Base-by-base conservation (phyloP, 2,113 vertebrate genomes). In the Anguilla japonica region DNA sequence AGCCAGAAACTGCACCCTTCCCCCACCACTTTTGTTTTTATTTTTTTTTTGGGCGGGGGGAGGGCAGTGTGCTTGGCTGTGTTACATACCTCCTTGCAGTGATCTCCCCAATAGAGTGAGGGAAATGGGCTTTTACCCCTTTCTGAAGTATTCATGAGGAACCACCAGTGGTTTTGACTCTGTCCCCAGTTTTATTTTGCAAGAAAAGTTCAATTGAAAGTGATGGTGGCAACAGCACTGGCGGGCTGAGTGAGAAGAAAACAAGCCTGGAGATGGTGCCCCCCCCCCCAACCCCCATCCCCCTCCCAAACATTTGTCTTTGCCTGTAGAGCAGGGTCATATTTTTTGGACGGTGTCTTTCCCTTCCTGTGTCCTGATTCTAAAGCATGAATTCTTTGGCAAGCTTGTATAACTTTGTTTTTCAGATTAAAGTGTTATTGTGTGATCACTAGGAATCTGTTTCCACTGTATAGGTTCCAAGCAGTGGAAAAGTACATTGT, bases 151-250 rank as follows among this genome's bases (percentile, higher is more conserved):
- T 95, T 95, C 91, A 93, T 93, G 90, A 91, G 90, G 94, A 96
- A 92, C 94, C 91, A 94, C 91, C 93, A 93, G 92, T 91, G 93
- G 93, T 93, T 93, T 93, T 92, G 91, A 94, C 92, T 94, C 94
- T 40, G 85, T 26, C 56, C 46, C 79, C 79, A 8, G 93, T 95
- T 95, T 94, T 90, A 90, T 93, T 94, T 92, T 93, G 92, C 92
- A 95, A 93, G 94, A 95, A 96, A 96, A 93, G 95, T 93, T 94
- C 95, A 94, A 96, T 96, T 96, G 94, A 96, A 96, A 95, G 94
- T 96, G 94, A 92, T 95, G 94, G 93, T 95, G 95, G 95, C 95
- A 96, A 94, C 93, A 93, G 94, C 89, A 92, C 95, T 94, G 96
- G 94, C 95, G 96, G 96, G 95, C 94, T 94, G 94, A 91, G 89